These are phyloP conservation scores for Heliconius hermathena DNA, from an alignment of 1,140 invertebrate species.

Conservation along the genomic window DNA sequence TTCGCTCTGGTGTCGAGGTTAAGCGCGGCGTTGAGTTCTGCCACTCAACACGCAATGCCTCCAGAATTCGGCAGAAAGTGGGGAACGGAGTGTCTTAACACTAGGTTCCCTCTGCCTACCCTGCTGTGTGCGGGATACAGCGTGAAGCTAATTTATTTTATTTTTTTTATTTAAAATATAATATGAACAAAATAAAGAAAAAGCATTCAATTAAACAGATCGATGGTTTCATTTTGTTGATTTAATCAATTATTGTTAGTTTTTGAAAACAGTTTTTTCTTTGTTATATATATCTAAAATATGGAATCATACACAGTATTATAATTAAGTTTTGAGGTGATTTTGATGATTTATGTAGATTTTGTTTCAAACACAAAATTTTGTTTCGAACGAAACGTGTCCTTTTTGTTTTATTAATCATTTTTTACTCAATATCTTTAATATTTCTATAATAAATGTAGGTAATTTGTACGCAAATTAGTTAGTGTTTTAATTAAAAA, in stretches of 20 bases:
- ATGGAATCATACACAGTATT: background rate
- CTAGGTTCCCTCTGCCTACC: too few relatives aligned
- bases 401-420: background rate
- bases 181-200: background rate
- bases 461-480: constrained; percentile 30
- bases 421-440: background rate
- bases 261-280: background rate
- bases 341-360: background rate
- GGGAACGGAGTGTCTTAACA: too few relatives aligned
- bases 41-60: too few relatives aligned
- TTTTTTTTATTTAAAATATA: background rate
- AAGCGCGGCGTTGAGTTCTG: too few relatives aligned
- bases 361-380: background rate
- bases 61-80: too few relatives aligned
- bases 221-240: too few relatives aligned
- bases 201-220: background rate
- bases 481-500: constrained; percentile 18
- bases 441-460: constrained; percentile 3
- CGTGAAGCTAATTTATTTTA: too few relatives aligned
- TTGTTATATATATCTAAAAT: too few relatives aligned
- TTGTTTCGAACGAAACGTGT: background rate
- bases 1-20: too few relatives aligned
- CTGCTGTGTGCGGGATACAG: too few relatives aligned
- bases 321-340: background rate
- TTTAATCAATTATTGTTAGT: background rate